Evolutionary conservation across 2,113 vertebrate species (phyloP).

Genomic region (Ursus arctos): DNA sequence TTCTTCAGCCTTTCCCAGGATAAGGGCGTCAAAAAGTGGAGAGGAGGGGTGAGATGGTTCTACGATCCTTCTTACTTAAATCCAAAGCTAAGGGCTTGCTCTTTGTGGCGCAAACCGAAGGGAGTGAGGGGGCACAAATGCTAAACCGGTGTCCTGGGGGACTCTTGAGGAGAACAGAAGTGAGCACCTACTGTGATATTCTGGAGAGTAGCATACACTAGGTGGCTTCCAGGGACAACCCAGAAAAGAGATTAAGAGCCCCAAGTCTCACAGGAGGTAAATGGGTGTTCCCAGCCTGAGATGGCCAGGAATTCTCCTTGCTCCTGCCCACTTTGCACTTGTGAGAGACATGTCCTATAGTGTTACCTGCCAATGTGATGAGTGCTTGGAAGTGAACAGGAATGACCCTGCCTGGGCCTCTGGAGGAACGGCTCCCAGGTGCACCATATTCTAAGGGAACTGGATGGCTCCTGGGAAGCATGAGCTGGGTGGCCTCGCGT

Average conservation of each 20-base stretch:
- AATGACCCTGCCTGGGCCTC: background rate
- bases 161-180: background rate
- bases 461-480: background rate
- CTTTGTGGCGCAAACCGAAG: background rate
- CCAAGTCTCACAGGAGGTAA: background rate
- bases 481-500: too few relatives aligned
- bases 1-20: background rate
- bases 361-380: background rate
- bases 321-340: background rate
- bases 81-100: background rate
- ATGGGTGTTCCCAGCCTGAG: background rate
- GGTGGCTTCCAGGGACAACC: background rate
- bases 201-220: background rate
- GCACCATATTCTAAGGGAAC: background rate
- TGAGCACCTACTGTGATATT: background rate
- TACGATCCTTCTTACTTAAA: background rate
- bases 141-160: background rate
- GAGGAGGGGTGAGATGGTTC: background rate
- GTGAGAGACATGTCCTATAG: background rate
- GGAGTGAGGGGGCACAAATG: background rate
- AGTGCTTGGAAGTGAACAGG: background rate
- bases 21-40: background rate
- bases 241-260: background rate
- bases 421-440: background rate
- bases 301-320: background rate